phyloP scores from a whole-genome alignment of 2,888 invertebrate genomes.

The Prosapia bicincta region DNA sequence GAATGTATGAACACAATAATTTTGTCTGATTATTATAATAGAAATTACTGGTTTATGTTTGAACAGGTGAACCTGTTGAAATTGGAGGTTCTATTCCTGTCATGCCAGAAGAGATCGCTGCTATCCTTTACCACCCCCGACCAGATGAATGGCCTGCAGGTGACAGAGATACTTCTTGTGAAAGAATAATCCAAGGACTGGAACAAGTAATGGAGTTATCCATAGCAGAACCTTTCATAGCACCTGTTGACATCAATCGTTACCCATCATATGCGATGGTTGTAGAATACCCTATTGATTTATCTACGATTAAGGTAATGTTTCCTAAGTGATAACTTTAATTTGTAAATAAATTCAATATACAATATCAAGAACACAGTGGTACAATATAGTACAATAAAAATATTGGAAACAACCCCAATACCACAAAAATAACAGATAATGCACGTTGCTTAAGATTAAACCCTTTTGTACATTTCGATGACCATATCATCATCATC shows the following conservation, averaged over 20 bases:
- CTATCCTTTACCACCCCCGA: constrained; percentile 68
- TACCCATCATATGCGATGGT: constrained; percentile 87
- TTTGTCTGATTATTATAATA: too few relatives aligned
- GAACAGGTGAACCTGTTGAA: constrained; percentile 63
- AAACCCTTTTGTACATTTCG: too few relatives aligned
- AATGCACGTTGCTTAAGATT: too few relatives aligned
- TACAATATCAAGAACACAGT: too few relatives aligned
- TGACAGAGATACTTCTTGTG: constrained; percentile 74
- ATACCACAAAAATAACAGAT: too few relatives aligned
- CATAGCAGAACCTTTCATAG: constrained; percentile 89
- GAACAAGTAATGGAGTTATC: constrained; percentile 83
- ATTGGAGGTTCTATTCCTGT: constrained; percentile 80
- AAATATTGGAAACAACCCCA: too few relatives aligned
- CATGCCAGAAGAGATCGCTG: constrained; percentile 73
- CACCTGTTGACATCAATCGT: constrained; percentile 88
- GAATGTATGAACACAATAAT: too few relatives aligned
- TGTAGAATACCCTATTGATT: constrained; percentile 92
- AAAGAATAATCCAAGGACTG: constrained; percentile 64
- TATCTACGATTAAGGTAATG: constrained; percentile 73
- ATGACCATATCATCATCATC: too few relatives aligned
- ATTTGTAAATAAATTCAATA: too few relatives aligned
- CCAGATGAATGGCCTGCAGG: constrained; percentile 81
- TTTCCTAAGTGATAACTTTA: too few relatives aligned
- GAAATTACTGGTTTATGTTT: constrained; percentile 19
- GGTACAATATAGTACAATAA: too few relatives aligned